These are phyloP conservation scores for Butorides virescens DNA, from an alignment of 2,113 vertebrate species.

Conservation along the genomic window DNA sequence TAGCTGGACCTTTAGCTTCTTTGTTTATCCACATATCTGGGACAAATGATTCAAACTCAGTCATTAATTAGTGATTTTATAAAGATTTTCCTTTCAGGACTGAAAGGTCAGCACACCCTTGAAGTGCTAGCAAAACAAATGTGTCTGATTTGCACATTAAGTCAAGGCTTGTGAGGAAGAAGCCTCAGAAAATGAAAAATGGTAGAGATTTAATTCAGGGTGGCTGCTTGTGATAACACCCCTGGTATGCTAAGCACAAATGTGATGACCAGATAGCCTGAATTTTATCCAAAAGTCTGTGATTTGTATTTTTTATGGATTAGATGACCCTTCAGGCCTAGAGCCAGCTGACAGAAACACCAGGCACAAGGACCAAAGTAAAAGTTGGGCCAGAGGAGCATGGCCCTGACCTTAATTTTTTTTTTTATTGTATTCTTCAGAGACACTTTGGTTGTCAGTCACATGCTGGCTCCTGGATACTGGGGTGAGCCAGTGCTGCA, in stretches of 20 bases:
- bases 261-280: neutral
- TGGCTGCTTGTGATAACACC: neutral
- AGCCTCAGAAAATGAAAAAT: neutral
- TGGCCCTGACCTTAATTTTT: neutral
- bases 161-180: slow-evolving; percentile 28
- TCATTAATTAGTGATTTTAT: slow-evolving; percentile 51
- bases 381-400: neutral
- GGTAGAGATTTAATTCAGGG: neutral
- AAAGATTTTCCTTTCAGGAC: slow-evolving; percentile 48
- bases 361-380: neutral
- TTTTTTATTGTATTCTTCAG: neutral
- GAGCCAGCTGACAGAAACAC: neutral
- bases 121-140: slow-evolving; percentile 41
- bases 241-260: neutral
- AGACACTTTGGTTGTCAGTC: neutral
- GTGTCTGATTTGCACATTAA: neutral
- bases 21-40: neutral
- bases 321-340: neutral
- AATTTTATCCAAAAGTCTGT: neutral
- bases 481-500: neutral
- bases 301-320: neutral
- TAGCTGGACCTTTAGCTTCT: slow-evolving; percentile 47
- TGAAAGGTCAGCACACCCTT: slow-evolving; percentile 55
- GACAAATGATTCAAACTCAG: slow-evolving; percentile 28
- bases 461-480: neutral